Evolutionary conservation across 2,113 vertebrate genomes (phyloP).

Genomic region (Prunella himalayana): DNA sequence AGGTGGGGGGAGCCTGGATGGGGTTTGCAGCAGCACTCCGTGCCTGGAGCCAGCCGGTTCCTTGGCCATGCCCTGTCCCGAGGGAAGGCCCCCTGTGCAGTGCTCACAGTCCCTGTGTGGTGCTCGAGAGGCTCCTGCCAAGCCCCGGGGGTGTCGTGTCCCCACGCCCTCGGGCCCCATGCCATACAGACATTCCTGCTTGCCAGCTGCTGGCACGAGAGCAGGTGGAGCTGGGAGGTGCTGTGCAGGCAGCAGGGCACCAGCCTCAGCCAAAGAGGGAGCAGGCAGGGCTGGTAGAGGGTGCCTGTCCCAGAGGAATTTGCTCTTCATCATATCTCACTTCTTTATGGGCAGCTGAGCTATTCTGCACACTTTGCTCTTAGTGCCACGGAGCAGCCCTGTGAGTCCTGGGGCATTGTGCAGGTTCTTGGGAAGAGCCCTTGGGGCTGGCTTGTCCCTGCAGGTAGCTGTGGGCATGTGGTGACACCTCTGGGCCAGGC

Average conservation of each 20-base stretch:
- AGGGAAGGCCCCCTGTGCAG: background rate
- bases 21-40: background rate
- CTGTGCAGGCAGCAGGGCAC: background rate
- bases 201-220: background rate
- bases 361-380: background rate
- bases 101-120: background rate
- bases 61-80: background rate
- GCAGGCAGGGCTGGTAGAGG: background rate
- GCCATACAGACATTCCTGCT: background rate
- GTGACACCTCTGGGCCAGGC: background rate
- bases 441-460: background rate
- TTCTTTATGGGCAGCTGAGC: background rate
- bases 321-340: background rate
- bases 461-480: background rate
- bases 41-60: background rate
- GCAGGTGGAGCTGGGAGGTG: background rate
- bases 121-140: background rate
- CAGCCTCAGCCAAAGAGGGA: background rate
- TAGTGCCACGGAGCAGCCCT: background rate
- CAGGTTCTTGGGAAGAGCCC: background rate
- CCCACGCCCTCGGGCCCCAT: rapidly evolving
- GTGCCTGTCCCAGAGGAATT: background rate
- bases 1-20: background rate
- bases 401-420: background rate
- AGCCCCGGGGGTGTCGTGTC: rapidly evolving